Evolutionary conservation across 2,797 vertebrate species (phyloP), one percentile per base, ranked within the genome.

Genomic region (Pangasius djambal): DNA sequence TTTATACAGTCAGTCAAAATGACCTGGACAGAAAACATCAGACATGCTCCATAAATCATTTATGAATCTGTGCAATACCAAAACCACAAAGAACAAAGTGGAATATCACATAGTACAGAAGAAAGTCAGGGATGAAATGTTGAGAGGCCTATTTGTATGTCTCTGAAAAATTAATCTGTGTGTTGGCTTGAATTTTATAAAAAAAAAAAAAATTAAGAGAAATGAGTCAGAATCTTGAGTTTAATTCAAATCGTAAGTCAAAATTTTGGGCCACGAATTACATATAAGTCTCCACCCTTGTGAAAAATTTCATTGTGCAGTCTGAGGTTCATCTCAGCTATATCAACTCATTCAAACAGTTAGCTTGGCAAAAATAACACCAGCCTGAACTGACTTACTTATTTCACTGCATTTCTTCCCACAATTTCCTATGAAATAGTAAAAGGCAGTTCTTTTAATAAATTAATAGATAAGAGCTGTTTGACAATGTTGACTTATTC

Each of bases 401-500:
- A 6, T 31, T 16, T 16, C 65, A 9, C 16, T 40, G 34, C 34
- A 44, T 44, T 40, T 40, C 70, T 44, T 37, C 0, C 37, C 34
- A 40, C 8, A 22, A 72, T 25, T 10, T 72, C 70, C 70, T 20
- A 40, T 72, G 18, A 72, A 37, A 72, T 72, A 72, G 40, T 72
- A 40, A 72, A 72, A 72, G 20, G 59, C 63, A 31, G 3, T 40
- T 3, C 34, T 72, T 91, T 93, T 95, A 94, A 94, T 95, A 92
- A 95, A 95, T 95, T 90, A 95, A 95, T 94, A 93, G 94, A 95
- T 94, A 92, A 94, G 57, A 87, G 93, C 92, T 93, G 92, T 94
- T 93, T 95, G 94, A 95, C 94, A 94, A 91, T 93, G 92, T 79
- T 95, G 91, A 95, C 85, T 96, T 95, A 95, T 96, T 95, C 93